These are phyloP conservation scores for Miichthys miiuy DNA, from an alignment of 2,797 vertebrate genomes.

Conservation along the genomic window DNA sequence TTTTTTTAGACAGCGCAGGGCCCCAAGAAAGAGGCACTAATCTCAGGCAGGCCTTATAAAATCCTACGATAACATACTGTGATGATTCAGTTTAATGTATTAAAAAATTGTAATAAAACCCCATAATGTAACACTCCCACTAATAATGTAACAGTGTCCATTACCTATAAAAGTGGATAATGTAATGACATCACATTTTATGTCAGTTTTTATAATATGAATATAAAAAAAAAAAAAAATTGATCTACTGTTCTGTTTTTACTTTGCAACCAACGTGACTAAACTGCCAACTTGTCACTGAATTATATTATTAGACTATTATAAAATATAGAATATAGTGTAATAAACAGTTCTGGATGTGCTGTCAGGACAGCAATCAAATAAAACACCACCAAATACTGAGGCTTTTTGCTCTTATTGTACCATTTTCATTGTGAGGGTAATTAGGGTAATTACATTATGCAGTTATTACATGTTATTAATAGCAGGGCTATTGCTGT, in stretches of 20 bases:
- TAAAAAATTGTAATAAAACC: background rate
- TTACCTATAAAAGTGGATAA: slow-evolving; percentile 4
- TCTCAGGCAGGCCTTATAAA: slow-evolving; percentile 10
- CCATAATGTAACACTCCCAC: slow-evolving; percentile 1
- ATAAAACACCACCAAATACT: no score
- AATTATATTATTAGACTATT: background rate
- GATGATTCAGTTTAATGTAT: slow-evolving; percentile 7
- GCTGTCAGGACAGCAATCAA: background rate
- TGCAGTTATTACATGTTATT: background rate
- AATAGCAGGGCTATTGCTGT: background rate
- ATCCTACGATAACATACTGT: background rate
- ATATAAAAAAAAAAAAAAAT: background rate
- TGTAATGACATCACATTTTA: background rate
- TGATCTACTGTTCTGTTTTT: background rate
- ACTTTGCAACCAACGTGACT: background rate
- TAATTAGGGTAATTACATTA: background rate
- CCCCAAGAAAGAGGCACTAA: slow-evolving; percentile 9
- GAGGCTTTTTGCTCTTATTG: background rate
- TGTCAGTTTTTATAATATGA: background rate
- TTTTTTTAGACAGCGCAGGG: background rate
- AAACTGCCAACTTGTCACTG: background rate
- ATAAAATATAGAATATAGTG: background rate
- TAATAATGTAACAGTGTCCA: background rate
- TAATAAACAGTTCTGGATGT: background rate
- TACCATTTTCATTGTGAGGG: background rate